Evolutionary conservation across 1,140 invertebrate genomes (phyloP).

Genomic region (Pseudoatta argentina): DNA sequence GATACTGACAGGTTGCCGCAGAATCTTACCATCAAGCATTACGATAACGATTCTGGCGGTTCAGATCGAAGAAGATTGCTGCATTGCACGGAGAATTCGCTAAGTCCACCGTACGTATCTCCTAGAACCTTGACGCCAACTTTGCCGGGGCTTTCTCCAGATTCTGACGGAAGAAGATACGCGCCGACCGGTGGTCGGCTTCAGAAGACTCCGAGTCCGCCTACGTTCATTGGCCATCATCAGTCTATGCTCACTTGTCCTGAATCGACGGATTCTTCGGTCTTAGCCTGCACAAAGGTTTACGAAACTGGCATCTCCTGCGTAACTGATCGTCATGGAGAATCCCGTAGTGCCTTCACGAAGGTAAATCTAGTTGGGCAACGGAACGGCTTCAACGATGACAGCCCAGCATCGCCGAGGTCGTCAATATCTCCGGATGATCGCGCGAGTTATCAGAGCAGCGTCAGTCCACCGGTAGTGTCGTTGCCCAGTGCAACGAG

Average conservation of each 20-base stretch:
- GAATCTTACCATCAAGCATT: conserved; percentile 81
- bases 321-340: conserved; percentile 70
- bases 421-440: conserved; percentile 91
- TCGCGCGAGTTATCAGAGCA: conserved; percentile 90
- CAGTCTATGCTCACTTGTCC: conserved; percentile 55
- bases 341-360: conserved; percentile 91
- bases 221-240: conserved; percentile 69
- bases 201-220: conserved; percentile 80
- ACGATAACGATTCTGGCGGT: conserved; percentile 68
- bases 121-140: conserved; percentile 83
- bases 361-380: conserved; percentile 89
- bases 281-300: conserved; percentile 72
- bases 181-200: conserved; percentile 68
- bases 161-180: conserved; percentile 77
- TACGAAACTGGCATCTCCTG: conserved; percentile 76
- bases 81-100: conserved; percentile 76
- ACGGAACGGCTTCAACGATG: conserved; percentile 81
- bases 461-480: conserved; percentile 90
- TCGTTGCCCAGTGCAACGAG: conserved; percentile 77
- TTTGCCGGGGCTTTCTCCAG: conserved; percentile 80
- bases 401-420: conserved; percentile 87
- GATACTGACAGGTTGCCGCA: conserved; percentile 76
- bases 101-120: conserved; percentile 78
- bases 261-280: conserved; percentile 43
- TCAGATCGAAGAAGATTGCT: conserved; percentile 72